These are phyloP conservation scores for Euspilapteryx auroguttella DNA, from an alignment of 2,888 invertebrate species.

Conservation along the genomic window DNA sequence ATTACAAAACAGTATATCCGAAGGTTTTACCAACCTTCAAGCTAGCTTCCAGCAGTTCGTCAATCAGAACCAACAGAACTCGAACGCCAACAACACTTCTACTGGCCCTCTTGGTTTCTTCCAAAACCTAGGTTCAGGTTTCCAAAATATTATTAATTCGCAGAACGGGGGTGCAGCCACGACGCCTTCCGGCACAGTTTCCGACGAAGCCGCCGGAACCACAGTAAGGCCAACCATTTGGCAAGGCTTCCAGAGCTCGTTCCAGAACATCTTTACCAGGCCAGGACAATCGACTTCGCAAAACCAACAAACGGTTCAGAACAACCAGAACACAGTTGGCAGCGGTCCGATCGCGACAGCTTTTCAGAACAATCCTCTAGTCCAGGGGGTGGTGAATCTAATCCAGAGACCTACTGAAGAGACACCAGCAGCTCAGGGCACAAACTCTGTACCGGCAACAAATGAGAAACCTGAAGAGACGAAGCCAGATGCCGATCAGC, in stretches of 20 bases:
- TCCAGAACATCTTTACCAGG: constrained; percentile 13
- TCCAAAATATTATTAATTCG: constrained; percentile 12
- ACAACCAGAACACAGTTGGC: constrained; percentile 6
- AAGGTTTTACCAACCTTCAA: constrained; percentile 12
- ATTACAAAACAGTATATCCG: constrained; percentile 12
- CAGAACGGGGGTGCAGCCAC: not conserved
- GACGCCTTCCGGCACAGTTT: constrained; percentile 7
- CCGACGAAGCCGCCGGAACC: constrained; percentile 12
- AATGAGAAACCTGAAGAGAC: constrained; percentile 6
- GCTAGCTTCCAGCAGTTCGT: constrained; percentile 8
- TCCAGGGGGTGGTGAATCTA: constrained; percentile 9
- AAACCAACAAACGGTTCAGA: constrained; percentile 1
- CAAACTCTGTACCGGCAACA: constrained; percentile 10
- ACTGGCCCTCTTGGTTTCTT: constrained; percentile 7
- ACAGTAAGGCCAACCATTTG: constrained; percentile 10
- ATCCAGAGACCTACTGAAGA: constrained; percentile 5
- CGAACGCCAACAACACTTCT: constrained; percentile 1
- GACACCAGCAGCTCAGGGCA: constrained; percentile 5
- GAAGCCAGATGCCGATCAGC: constrained; percentile 3
- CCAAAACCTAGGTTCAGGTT: constrained; percentile 8
- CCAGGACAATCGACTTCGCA: constrained; percentile 2
- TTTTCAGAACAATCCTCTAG: constrained; percentile 13
- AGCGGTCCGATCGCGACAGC: constrained; percentile 20
- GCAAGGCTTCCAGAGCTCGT: constrained; percentile 12
- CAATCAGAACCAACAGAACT: constrained; percentile 4